Percentiles rank a stretch among this genome's conserved stretches.
These are phyloP conservation scores for Pseudopipra pipra DNA, from an alignment of 2,113 vertebrate genomes.

Conservation along the genomic window DNA sequence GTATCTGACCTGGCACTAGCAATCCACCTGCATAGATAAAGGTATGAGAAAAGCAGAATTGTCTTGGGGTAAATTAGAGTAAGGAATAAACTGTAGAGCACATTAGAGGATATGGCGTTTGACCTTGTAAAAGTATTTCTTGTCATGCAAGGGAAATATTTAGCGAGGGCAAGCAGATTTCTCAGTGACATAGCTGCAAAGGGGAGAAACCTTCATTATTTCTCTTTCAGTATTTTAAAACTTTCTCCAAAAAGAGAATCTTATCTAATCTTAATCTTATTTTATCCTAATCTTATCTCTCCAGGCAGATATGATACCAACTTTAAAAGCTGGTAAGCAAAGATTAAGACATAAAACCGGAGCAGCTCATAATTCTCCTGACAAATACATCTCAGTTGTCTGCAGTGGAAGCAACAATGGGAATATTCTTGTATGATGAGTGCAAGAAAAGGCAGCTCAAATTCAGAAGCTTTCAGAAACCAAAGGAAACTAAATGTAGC, in stretches of 20 bases:
- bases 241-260: neutral
- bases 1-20: neutral
- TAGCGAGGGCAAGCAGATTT: neutral
- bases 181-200: neutral
- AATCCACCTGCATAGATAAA: neutral
- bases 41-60: neutral
- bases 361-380: neutral
- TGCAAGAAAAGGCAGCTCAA: neutral
- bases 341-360: neutral
- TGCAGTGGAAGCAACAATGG: neutral
- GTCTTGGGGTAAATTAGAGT: neutral
- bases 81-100: neutral
- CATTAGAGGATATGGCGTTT: neutral
- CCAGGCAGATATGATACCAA: neutral
- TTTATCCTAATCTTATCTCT: neutral
- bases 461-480: slow-evolving; percentile 7
- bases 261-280: too few species aligned
- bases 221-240: neutral
- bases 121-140: neutral
- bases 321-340: neutral
- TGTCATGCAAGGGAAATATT: neutral
- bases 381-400: neutral
- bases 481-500: neutral
- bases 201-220: neutral
- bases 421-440: neutral